Conservation (phyloP, 2,113 vertebrate genomes). For the Vireo altiloquus region DNA sequence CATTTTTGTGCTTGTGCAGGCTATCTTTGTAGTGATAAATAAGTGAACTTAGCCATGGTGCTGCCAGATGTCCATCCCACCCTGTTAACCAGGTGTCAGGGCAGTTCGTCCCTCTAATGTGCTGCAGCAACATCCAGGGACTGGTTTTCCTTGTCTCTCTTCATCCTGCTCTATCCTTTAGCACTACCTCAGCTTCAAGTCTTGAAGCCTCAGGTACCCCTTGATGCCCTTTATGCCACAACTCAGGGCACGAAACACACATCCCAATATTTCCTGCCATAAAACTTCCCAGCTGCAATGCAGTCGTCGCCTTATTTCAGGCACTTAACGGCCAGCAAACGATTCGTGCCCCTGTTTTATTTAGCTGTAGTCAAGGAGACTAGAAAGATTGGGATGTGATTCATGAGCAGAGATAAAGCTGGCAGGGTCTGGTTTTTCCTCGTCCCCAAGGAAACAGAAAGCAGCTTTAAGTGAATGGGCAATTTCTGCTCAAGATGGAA, state of each 20-base stretch:
- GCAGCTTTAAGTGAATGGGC: conserved; percentile 37
- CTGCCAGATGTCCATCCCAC: neutral
- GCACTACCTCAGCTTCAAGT: fast-evolving
- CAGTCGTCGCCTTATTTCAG: neutral
- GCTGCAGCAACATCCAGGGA: neutral
- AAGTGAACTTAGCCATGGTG: neutral
- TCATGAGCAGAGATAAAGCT: conserved; percentile 36
- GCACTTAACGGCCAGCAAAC: neutral
- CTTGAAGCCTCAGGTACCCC: neutral
- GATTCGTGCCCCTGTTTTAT: conserved; percentile 50
- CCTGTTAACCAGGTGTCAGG: neutral
- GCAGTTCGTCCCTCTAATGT: neutral
- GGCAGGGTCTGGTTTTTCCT: neutral
- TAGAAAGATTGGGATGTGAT: neutral
- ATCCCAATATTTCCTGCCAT: neutral
- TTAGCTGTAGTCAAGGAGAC: conserved; percentile 63
- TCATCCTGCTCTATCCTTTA: neutral
- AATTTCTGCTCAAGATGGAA: neutral
- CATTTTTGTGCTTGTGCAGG: neutral
- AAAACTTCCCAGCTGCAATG: neutral
- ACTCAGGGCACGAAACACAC: neutral
- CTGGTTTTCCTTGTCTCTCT: neutral
- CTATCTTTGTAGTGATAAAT: neutral
- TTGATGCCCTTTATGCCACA: neutral
- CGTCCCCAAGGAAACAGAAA: conserved; percentile 13